Percentiles rank a stretch among this genome's conserved stretches.
Conservation (phyloP, 2,113 vertebrate species). For the Pollimyrus isidori region DNA sequence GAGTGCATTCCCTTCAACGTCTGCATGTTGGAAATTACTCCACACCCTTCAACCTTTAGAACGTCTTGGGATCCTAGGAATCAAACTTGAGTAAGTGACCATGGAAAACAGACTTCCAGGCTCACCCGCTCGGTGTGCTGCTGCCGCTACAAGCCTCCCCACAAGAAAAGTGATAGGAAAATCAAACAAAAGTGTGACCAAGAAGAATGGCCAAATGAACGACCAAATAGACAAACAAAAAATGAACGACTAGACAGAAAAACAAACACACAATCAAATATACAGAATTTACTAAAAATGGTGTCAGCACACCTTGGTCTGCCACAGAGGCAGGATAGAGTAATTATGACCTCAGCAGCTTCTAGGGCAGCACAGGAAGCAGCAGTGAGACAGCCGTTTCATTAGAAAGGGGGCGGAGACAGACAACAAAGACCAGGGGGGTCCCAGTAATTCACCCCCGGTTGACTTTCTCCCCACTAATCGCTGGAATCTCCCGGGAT, state of each 20-base stretch:
- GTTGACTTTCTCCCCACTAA: slow-evolving; percentile 31
- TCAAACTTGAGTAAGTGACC: background rate
- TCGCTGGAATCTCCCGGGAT: slow-evolving; percentile 24
- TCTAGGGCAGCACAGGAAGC: slow-evolving; percentile 24
- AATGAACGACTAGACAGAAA: background rate
- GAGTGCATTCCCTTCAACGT: background rate
- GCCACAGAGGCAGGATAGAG: background rate
- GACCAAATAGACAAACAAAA: background rate
- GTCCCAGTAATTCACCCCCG: slow-evolving; percentile 44
- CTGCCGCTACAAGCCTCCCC: background rate
- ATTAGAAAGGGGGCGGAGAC: background rate
- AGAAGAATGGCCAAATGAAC: background rate
- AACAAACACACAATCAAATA: background rate
- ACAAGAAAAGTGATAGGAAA: background rate
- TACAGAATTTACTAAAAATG: background rate
- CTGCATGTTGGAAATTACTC: background rate
- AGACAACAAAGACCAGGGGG: slow-evolving; percentile 34
- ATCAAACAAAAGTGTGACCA: background rate
- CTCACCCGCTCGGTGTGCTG: background rate
- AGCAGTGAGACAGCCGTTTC: slow-evolving; percentile 26
- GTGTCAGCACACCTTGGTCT: background rate
- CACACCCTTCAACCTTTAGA: background rate
- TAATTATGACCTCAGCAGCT: background rate
- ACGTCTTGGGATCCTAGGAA: background rate
- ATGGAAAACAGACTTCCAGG: background rate